A percentile compares a stretch with the other conserved stretches of the same genome.
Conservation (phyloP, 2,797 vertebrate genomes). For the Xiphophorus birchmanni region DNA sequence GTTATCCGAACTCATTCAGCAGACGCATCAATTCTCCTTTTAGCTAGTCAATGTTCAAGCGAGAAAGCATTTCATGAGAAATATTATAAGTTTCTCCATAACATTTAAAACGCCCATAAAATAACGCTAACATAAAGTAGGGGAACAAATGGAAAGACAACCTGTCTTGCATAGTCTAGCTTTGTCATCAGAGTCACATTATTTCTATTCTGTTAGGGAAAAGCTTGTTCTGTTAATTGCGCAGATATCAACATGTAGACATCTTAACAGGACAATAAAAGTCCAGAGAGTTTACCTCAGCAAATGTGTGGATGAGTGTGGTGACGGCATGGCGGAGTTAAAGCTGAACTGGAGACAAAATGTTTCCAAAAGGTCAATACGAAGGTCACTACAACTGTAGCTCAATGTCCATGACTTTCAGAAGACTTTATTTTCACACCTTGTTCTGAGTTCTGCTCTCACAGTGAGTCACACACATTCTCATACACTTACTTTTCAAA, state of each 20-base stretch:
- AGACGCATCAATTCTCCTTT: not conserved
- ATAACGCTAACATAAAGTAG: not conserved
- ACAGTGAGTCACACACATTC: not conserved
- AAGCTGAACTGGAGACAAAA: constrained; percentile 20
- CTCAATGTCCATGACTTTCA: not conserved
- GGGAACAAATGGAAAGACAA: not conserved
- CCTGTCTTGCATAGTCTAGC: not conserved
- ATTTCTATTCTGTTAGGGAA: constrained; percentile 7
- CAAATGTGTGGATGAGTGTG: constrained; percentile 14
- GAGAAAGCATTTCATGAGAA: not conserved
- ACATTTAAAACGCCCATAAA: not conserved
- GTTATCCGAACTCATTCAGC: not conserved
- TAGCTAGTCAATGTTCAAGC: not conserved
- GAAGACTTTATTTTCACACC: not conserved
- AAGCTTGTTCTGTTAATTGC: constrained; percentile 7
- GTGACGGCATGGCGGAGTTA: constrained; percentile 13
- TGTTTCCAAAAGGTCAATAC: constrained; percentile 32
- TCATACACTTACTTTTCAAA: not conserved
- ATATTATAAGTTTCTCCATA: not conserved
- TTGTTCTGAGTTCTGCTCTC: not conserved
- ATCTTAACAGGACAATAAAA: constrained; percentile 4
- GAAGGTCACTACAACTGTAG: constrained; percentile 13
- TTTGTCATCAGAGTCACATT: constrained; percentile 10
- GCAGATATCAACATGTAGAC: not conserved
- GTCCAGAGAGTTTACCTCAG: constrained; percentile 12